A percentile compares a stretch with the other conserved stretches of the same genome.
Conservation (phyloP, 2,888 invertebrate species). For the Cetonia aurata region DNA sequence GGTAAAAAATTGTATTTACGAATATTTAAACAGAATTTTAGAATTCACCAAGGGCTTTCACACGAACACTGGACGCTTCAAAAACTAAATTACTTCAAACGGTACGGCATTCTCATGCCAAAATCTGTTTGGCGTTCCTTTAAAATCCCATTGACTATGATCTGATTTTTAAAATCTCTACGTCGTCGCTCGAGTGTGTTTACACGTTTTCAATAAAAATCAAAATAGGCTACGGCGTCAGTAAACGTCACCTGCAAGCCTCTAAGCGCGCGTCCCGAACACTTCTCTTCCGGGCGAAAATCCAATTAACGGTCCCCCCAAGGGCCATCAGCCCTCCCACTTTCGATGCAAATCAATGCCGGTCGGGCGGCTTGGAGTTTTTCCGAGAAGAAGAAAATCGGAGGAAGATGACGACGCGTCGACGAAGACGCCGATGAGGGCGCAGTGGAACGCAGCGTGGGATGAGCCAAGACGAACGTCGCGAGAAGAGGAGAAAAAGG, state of each 20-base stretch:
- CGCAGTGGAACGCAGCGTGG: neutral
- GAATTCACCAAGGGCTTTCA: no score
- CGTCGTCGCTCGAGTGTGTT: conserved; percentile 19
- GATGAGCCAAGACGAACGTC: neutral
- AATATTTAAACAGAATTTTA: no score
- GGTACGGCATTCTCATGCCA: no score
- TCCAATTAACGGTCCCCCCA: conserved; percentile 39
- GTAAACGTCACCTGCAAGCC: conserved; percentile 35
- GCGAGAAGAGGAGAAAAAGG: neutral
- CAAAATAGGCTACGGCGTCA: conserved; percentile 17
- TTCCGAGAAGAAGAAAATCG: conserved; percentile 15
- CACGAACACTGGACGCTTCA: no score
- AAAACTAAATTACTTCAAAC: no score
- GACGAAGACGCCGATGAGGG: conserved; percentile 16
- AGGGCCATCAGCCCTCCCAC: conserved; percentile 34
- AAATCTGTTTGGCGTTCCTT: no score
- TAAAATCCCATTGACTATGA: no score
- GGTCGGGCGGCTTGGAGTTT: conserved; percentile 33
- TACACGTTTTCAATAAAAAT: conserved; percentile 33
- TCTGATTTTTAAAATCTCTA: neutral
- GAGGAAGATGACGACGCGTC: conserved; percentile 1
- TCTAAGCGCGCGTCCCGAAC: conserved; percentile 22
- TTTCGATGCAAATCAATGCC: conserved; percentile 39
- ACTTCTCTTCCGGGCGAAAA: conserved; percentile 32
- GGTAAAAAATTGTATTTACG: no score